Evolutionary conservation across 2,113 vertebrate genomes (phyloP).

Genomic region (Blennius ocellaris): DNA sequence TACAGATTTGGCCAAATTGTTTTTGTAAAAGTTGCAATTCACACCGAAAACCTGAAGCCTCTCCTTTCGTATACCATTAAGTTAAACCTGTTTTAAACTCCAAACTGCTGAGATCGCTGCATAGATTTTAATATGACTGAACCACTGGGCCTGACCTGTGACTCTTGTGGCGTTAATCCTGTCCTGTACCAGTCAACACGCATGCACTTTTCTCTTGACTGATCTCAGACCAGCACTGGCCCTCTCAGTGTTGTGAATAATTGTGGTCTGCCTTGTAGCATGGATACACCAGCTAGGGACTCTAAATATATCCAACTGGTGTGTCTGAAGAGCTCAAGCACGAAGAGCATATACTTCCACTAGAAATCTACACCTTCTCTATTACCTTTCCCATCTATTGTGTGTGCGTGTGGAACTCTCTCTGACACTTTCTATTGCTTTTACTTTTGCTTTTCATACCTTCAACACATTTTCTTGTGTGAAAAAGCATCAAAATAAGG

Average conservation of each 20-base stretch:
- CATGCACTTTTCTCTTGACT: slow-evolving; percentile 31
- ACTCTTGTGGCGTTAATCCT: slow-evolving; percentile 44
- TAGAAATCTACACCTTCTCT: slow-evolving; percentile 63
- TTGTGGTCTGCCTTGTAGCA: slow-evolving; percentile 71
- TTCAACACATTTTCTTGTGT: too few species aligned
- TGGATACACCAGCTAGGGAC: slow-evolving; percentile 73
- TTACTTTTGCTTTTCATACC: background rate
- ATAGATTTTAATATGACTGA: background rate
- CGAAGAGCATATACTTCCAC: slow-evolving; percentile 68
- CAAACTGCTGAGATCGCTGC: background rate
- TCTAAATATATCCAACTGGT: slow-evolving; percentile 81
- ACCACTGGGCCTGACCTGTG: slow-evolving; percentile 25
- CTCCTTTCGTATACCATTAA: background rate
- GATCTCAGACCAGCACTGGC: slow-evolving; percentile 51
- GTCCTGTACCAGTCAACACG: slow-evolving; percentile 27
- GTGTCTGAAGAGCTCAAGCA: slow-evolving; percentile 68
- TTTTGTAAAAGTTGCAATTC: background rate
- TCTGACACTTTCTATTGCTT: slow-evolving; percentile 15
- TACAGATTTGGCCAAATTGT: too few species aligned
- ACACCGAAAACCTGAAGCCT: background rate
- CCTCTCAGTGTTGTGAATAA: slow-evolving; percentile 65
- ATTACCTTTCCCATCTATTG: slow-evolving; percentile 54
- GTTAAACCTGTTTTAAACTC: background rate
- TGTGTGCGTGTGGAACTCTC: slow-evolving; percentile 20
- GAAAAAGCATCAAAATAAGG: slow-evolving; percentile 24